These are phyloP conservation scores for Amitus sp. DNA, from an alignment of 2,888 invertebrate genomes.

Conservation along the genomic window DNA sequence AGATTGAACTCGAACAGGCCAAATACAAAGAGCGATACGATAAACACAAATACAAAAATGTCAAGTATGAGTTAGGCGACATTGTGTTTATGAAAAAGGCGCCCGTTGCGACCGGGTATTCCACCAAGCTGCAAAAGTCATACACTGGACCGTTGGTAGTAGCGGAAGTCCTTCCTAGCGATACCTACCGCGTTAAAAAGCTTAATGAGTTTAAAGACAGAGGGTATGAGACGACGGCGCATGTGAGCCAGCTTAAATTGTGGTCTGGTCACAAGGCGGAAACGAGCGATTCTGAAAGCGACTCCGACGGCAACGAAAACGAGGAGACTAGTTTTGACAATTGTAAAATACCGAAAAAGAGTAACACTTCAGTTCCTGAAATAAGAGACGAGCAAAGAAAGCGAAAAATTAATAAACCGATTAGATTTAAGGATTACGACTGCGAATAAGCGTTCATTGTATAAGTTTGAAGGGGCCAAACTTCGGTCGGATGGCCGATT, in stretches of 20 bases:
- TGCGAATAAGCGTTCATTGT: no score
- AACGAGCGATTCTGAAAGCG: no score
- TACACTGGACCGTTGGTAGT: conserved; percentile 7
- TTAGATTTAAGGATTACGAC: no score
- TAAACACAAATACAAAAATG: background rate
- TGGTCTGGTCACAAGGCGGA: no score
- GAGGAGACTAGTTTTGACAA: no score
- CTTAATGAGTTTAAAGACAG: background rate
- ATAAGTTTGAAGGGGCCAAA: no score
- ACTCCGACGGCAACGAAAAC: no score
- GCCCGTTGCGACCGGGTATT: conserved; percentile 3
- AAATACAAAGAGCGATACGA: conserved; percentile 5
- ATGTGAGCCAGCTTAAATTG: conserved; percentile 10
- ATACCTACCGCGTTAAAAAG: background rate
- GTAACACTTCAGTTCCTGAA: no score
- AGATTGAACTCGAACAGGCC: conserved; percentile 2
- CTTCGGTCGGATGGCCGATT: no score
- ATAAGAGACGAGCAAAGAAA: no score
- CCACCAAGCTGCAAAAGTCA: conserved; percentile 9
- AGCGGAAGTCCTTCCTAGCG: background rate
- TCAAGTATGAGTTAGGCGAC: conserved; percentile 2
- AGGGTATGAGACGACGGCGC: conserved; percentile 3
- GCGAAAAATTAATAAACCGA: no score
- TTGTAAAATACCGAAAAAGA: no score
- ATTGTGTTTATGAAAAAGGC: conserved; percentile 12